phyloP scores from a whole-genome alignment of 2,888 invertebrate species.

The Drosophila atripex region DNA sequence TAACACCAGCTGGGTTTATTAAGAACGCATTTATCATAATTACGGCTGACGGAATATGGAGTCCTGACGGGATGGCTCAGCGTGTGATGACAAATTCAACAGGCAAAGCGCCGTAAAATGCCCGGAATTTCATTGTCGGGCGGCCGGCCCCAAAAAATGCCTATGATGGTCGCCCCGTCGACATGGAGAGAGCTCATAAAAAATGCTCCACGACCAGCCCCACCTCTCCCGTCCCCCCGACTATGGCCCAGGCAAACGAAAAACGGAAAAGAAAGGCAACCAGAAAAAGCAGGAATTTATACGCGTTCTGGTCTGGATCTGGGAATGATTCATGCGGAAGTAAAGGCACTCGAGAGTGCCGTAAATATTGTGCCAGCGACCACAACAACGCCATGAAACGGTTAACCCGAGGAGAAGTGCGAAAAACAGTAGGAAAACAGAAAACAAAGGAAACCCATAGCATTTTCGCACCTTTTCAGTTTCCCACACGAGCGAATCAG shows the following conservation, averaged over 20 bases:
- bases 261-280: not conserved
- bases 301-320: conserved; percentile 36
- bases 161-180: conserved; percentile 38
- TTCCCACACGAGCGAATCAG: conserved; percentile 9
- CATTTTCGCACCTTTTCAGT: conserved; percentile 43
- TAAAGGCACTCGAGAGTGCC: conserved; percentile 74
- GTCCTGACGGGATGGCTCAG: conserved; percentile 7
- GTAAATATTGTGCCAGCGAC: conserved; percentile 63
- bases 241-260: not conserved
- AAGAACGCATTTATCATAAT: conserved; percentile 73
- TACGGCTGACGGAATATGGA: conserved; percentile 45
- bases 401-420: conserved; percentile 23
- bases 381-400: conserved; percentile 36
- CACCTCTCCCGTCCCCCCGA: too few species aligned
- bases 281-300: conserved; percentile 63
- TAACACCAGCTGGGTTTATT: conserved; percentile 54
- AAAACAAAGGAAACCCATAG: conserved; percentile 33
- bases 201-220: conserved; percentile 49
- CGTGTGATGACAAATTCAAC: conserved; percentile 54
- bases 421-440: conserved; percentile 23
- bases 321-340: conserved; percentile 75
- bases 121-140: conserved; percentile 60
- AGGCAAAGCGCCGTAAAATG: conserved; percentile 57
- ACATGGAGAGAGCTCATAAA: conserved; percentile 58
- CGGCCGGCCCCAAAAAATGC: conserved; percentile 35